A percentile compares a stretch with the other conserved stretches of the same genome.
phyloP scores from a whole-genome alignment of 2,113 vertebrate species.

The Rostratula benghalensis region DNA sequence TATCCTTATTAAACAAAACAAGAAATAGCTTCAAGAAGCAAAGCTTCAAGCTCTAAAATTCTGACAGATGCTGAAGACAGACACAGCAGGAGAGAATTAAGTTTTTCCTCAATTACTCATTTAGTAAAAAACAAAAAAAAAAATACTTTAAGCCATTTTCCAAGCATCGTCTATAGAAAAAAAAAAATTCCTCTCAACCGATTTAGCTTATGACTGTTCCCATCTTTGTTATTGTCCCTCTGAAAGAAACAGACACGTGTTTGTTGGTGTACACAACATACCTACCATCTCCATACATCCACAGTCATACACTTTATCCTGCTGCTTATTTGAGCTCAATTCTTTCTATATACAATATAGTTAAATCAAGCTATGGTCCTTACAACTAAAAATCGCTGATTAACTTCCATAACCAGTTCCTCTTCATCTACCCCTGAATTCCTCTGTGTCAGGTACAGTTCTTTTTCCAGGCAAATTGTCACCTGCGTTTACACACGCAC shows the following conservation, averaged over 20 bases:
- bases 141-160: neutral
- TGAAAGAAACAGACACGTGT: neutral
- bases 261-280: neutral
- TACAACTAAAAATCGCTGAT: neutral
- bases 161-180: neutral
- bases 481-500: neutral
- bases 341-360: neutral
- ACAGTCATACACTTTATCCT: neutral
- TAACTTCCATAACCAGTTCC: neutral
- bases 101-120: conserved; percentile 6
- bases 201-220: neutral
- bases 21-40: conserved; percentile 42
- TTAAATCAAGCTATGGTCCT: neutral
- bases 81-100: conserved; percentile 36
- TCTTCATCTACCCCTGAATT: neutral
- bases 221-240: neutral
- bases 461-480: neutral
- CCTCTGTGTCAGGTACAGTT: neutral
- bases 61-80: conserved; percentile 1
- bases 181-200: neutral
- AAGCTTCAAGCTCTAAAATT: conserved; percentile 1
- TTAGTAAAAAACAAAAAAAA: neutral
- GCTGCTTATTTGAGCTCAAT: neutral
- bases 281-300: rapidly evolving
- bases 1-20: conserved; percentile 24